Percentiles rank a stretch among this genome's conserved stretches.
Conservation (phyloP, 2,888 invertebrate genomes). For the Epicampocera succincta region DNA sequence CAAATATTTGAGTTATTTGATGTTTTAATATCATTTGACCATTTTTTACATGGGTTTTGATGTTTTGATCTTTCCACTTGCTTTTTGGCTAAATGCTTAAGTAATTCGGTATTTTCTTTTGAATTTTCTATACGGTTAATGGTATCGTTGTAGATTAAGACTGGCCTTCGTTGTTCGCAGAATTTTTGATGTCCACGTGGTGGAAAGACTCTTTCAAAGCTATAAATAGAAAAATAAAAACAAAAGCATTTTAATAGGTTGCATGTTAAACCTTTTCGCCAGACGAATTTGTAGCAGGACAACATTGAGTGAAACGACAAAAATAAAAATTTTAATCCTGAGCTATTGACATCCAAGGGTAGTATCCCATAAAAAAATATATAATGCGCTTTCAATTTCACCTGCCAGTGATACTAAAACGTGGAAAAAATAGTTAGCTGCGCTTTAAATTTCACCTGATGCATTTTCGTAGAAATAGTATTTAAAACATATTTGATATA, state of each 20-base stretch:
- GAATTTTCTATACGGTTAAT: conserved; percentile 76
- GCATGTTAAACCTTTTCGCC: too few relatives aligned
- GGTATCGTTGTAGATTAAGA: conserved; percentile 75
- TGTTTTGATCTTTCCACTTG: conserved; percentile 36
- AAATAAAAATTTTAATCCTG: too few relatives aligned
- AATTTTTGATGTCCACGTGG: conserved; percentile 74
- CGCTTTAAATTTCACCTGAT: too few relatives aligned
- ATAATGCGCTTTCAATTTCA: too few relatives aligned
- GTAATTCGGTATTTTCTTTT: conserved; percentile 47
- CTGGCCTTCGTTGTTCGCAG: conserved; percentile 74
- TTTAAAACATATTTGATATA: too few relatives aligned
- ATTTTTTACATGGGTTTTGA: conserved; percentile 22
- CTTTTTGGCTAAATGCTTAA: conserved; percentile 43
- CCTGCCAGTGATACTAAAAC: too few relatives aligned
- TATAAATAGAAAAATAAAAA: conserved; percentile 69
- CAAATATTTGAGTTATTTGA: conserved; percentile 28
- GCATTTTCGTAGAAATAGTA: too few relatives aligned
- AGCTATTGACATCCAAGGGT: too few relatives aligned
- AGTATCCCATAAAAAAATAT: too few relatives aligned
- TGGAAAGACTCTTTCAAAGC: conserved; percentile 74
- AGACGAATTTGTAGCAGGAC: too few relatives aligned
- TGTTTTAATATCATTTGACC: conserved; percentile 17
- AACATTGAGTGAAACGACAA: too few relatives aligned
- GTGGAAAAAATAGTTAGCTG: too few relatives aligned
- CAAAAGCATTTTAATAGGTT: neutral